phyloP scores from a whole-genome alignment of 2,888 invertebrate genomes.

The Caenorhabditis sinica region DNA sequence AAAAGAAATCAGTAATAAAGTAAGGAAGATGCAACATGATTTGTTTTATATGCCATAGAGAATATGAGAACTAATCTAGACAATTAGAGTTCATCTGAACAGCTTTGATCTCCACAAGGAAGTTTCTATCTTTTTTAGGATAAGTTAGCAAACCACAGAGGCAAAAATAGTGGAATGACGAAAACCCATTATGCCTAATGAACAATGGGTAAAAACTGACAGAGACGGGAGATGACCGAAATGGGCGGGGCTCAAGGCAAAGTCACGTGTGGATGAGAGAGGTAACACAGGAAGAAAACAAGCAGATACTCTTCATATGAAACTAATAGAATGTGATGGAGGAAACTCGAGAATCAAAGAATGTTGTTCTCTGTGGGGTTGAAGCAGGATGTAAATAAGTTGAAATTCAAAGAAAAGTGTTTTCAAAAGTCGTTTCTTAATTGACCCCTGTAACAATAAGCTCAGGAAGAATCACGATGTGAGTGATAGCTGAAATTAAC shows the following conservation, averaged over 20 bases:
- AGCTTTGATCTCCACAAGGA: neutral
- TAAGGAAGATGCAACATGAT: no score
- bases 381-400: no score
- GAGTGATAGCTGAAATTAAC: no score
- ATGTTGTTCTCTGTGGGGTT: no score
- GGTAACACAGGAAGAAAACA: constrained; percentile 2
- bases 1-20: no score
- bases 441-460: no score
- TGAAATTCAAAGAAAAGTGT: no score
- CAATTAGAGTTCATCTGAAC: neutral
- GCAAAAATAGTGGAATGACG: constrained; percentile 11
- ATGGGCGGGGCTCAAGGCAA: constrained; percentile 19
- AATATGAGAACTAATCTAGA: no score
- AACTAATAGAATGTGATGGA: neutral
- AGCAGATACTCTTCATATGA: neutral
- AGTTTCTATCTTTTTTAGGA: neutral
- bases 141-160: neutral
- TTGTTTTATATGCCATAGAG: no score
- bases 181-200: constrained; percentile 64
- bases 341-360: no score
- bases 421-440: no score
- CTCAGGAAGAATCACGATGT: no score
- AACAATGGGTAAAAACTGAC: constrained; percentile 47
- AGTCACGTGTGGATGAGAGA: neutral
- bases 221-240: constrained; percentile 22